These are phyloP conservation scores for Sympetrum striolatum DNA, from an alignment of 2,888 invertebrate species.

Conservation along the genomic window DNA sequence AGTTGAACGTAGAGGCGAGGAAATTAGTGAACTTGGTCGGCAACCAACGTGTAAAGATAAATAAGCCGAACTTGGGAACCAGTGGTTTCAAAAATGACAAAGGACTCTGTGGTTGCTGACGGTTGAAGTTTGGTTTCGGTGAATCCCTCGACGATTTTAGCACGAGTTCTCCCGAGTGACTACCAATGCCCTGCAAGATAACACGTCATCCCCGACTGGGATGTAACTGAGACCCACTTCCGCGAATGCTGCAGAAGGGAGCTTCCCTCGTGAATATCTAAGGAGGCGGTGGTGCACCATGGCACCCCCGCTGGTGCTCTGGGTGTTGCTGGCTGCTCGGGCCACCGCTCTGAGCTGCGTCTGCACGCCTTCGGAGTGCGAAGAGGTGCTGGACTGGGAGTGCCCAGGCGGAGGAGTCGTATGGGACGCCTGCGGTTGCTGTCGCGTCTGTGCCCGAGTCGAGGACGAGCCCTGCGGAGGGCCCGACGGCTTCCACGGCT, in stretches of 20 bases:
- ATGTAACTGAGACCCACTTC: neutral
- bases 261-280: neutral
- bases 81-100: too few species aligned
- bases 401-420: constrained; percentile 85
- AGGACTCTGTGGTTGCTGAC: too few species aligned
- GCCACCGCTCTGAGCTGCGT: constrained; percentile 80
- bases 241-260: neutral
- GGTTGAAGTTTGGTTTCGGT: too few species aligned
- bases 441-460: constrained; percentile 87
- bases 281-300: constrained; percentile 54
- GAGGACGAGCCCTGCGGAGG: constrained; percentile 88
- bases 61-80: too few species aligned
- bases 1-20: too few species aligned
- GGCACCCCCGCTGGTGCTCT: constrained; percentile 69
- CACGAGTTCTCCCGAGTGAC: too few species aligned
- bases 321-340: constrained; percentile 67
- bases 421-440: constrained; percentile 93
- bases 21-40: too few species aligned
- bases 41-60: too few species aligned
- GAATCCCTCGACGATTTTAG: too few species aligned
- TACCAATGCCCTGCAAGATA: too few species aligned
- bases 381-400: constrained; percentile 78
- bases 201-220: too few species aligned
- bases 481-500: constrained; percentile 82
- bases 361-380: constrained; percentile 85